A percentile compares a stretch with the other conserved stretches of the same genome.
Conservation (phyloP, 2,797 vertebrate species). For the Lates japonicus region DNA sequence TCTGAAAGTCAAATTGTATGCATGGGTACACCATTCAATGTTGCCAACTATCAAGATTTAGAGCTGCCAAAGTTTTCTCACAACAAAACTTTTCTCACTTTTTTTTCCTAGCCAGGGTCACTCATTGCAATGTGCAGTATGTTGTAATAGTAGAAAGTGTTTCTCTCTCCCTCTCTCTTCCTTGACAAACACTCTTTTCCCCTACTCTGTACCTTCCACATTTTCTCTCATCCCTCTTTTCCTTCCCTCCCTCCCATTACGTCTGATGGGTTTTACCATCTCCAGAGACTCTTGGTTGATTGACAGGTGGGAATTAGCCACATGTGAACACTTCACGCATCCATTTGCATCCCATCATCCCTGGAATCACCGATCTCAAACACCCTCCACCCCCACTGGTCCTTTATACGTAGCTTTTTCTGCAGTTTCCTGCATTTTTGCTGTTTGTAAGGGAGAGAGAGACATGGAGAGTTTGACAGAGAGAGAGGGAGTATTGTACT, state of each 20-base stretch:
- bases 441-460: constrained; percentile 39
- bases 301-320: constrained; percentile 83
- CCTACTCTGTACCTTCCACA: neutral
- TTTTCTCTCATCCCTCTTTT: constrained; percentile 24
- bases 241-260: constrained; percentile 29
- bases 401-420: constrained; percentile 47
- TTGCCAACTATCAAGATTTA: too few species aligned
- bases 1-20: too few species aligned
- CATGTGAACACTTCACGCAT: constrained; percentile 80
- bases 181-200: constrained; percentile 10
- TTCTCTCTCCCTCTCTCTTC: constrained; percentile 1
- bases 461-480: constrained; percentile 4
- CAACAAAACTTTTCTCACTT: too few species aligned
- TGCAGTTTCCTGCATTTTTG: constrained; percentile 67
- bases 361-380: constrained; percentile 64
- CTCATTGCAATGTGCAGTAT: too few species aligned
- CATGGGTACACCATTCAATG: too few species aligned
- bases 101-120: too few species aligned
- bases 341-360: constrained; percentile 82
- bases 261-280: constrained; percentile 56
- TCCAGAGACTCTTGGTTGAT: constrained; percentile 68
- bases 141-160: too few species aligned
- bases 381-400: constrained; percentile 44
- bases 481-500: constrained; percentile 12
- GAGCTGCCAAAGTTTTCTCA: too few species aligned